A percentile compares a stretch with the other conserved stretches of the same genome.
phyloP scores from a whole-genome alignment of 2,888 invertebrate genomes.

The Hirtodrosophila cameraria region DNA sequence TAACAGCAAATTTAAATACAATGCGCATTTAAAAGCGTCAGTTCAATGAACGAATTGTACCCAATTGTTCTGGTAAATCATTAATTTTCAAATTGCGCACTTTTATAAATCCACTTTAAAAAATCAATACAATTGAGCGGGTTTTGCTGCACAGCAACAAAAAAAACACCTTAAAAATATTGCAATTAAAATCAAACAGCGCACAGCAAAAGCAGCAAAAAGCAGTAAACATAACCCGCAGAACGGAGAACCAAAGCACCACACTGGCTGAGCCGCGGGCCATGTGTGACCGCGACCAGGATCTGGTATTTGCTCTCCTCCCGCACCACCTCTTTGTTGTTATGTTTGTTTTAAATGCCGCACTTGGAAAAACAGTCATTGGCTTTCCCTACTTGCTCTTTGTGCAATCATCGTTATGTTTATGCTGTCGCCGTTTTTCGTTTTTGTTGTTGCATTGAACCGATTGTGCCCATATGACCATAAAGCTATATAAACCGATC shows the following conservation, averaged over 20 bases:
- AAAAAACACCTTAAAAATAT: conserved; percentile 22
- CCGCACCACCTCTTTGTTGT: background rate
- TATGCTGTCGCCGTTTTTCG: conserved; percentile 13
- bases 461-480: background rate
- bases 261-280: conserved; percentile 7
- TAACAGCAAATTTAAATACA: conserved; percentile 6
- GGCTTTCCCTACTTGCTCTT: conserved; percentile 13
- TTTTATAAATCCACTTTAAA: conserved; percentile 37
- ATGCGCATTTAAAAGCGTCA: conserved; percentile 14
- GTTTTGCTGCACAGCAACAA: no score
- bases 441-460: conserved; percentile 29
- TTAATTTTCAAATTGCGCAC: conserved; percentile 4
- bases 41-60: background rate
- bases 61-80: conserved; percentile 1
- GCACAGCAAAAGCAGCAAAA: background rate
- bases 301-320: background rate
- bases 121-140: conserved; percentile 11
- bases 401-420: conserved; percentile 46
- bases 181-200: conserved; percentile 36
- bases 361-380: conserved; percentile 16
- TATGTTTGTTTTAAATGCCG: conserved; percentile 37
- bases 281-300: conserved; percentile 9
- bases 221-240: background rate
- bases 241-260: no score
- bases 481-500: conserved; percentile 8